Percentiles rank a stretch among this genome's conserved stretches.
Evolutionary conservation across 2,888 invertebrate species (phyloP).

Genomic region (Chrysolina oricalcia): DNA sequence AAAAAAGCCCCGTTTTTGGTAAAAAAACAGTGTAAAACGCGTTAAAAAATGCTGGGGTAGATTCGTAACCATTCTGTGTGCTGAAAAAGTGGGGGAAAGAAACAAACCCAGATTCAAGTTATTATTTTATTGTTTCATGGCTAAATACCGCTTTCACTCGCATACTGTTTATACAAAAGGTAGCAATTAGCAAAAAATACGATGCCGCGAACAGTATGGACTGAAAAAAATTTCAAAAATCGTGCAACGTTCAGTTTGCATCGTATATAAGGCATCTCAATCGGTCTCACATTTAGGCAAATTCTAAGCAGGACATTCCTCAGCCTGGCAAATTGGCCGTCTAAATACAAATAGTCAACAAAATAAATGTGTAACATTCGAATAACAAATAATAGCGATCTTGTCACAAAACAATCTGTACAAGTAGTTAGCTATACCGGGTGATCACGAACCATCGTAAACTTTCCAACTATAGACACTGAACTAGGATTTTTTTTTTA

Average conservation of each 20-base stretch:
- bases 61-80: too few species aligned
- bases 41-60: too few species aligned
- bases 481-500: too few species aligned
- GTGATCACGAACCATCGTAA: neutral
- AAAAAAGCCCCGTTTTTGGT: too few species aligned
- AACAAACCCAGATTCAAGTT: slow-evolving; percentile 34
- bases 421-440: slow-evolving; percentile 60
- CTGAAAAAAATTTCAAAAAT: slow-evolving; percentile 55
- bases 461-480: neutral
- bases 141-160: slow-evolving; percentile 54
- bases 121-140: slow-evolving; percentile 51
- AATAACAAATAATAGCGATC: slow-evolving; percentile 68
- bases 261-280: slow-evolving; percentile 66
- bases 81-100: neutral
- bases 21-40: too few species aligned
- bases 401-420: slow-evolving; percentile 68
- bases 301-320: slow-evolving; percentile 67
- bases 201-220: slow-evolving; percentile 61
- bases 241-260: slow-evolving; percentile 29
- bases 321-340: slow-evolving; percentile 62
- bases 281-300: slow-evolving; percentile 62
- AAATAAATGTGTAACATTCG: slow-evolving; percentile 70
- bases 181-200: slow-evolving; percentile 52
- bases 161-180: slow-evolving; percentile 55
- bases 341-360: slow-evolving; percentile 68